phyloP scores from a whole-genome alignment of 2,888 invertebrate species.

The Itoplectis maculator region DNA sequence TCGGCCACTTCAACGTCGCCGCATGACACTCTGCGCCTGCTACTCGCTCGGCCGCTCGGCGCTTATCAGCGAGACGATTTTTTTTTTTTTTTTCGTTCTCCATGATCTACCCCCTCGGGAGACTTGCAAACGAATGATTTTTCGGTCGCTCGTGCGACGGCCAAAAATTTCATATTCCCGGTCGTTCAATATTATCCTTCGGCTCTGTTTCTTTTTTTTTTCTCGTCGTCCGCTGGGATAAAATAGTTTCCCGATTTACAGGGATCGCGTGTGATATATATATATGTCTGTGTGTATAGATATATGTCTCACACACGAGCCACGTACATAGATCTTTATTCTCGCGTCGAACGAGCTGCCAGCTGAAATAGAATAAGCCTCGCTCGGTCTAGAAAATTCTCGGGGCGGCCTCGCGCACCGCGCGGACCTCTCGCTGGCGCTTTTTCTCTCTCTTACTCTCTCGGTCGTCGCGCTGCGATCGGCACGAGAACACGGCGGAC shows the following conservation, averaged over 20 bases:
- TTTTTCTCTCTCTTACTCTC: neutral
- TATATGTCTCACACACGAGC: no score
- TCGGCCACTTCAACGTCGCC: constrained; percentile 20
- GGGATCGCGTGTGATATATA: neutral
- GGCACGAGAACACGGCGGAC: constrained; percentile 70
- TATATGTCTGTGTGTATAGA: no score
- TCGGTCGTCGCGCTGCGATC: constrained; percentile 71
- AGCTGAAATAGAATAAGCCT: constrained; percentile 43
- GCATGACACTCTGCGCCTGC: constrained; percentile 15
- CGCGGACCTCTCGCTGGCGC: neutral
- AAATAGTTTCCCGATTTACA: constrained; percentile 14
- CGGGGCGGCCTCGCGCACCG: constrained; percentile 12
- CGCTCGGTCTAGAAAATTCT: constrained; percentile 42
- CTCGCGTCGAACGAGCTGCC: constrained; percentile 37
- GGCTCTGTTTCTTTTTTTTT: neutral
- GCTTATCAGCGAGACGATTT: neutral
- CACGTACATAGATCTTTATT: constrained; percentile 36
- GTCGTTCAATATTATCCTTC: neutral
- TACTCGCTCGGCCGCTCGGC: neutral
- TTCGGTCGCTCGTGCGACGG: neutral
- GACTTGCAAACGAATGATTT: constrained; percentile 24
- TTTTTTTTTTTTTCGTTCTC: neutral
- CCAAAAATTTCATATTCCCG: constrained; percentile 17
- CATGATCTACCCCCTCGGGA: neutral
- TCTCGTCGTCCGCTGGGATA: neutral